Evolutionary conservation across 1,140 invertebrate genomes (phyloP).

Genomic region (Battus philenor): DNA sequence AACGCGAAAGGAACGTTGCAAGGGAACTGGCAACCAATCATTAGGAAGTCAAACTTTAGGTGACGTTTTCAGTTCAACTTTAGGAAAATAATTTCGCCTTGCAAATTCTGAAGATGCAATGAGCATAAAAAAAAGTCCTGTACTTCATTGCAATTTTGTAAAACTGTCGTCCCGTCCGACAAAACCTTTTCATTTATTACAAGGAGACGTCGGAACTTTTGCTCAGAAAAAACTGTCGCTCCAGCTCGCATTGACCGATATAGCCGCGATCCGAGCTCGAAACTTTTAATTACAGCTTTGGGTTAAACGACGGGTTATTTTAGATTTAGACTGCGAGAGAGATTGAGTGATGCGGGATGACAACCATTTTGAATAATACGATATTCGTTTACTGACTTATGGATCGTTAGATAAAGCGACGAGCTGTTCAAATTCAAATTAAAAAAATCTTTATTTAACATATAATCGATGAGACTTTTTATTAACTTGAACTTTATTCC

Average conservation of each 20-base stretch:
- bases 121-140: constrained; percentile 8
- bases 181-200: constrained; percentile 13
- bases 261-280: constrained; percentile 1
- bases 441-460: too few species aligned
- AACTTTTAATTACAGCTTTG: constrained; percentile 15
- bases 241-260: constrained; percentile 2
- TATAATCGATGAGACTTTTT: too few species aligned
- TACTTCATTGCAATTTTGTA: constrained; percentile 13
- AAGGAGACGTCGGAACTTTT: constrained; percentile 6
- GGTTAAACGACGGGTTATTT: constrained; percentile 8
- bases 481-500: too few species aligned
- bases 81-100: constrained; percentile 10
- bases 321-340: constrained; percentile 4
- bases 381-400: too few species aligned
- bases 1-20: too few species aligned
- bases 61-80: neutral
- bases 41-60: neutral
- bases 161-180: constrained; percentile 12
- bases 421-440: too few species aligned
- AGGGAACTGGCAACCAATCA: neutral
- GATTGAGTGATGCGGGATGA: constrained; percentile 5
- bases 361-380: constrained; percentile 10
- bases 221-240: constrained; percentile 8
- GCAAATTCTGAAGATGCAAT: constrained; percentile 12
- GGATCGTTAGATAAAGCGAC: too few species aligned